Base-by-base conservation (phyloP, 2,888 invertebrate genomes). In the Lasioglossum oenotherae region DNA sequence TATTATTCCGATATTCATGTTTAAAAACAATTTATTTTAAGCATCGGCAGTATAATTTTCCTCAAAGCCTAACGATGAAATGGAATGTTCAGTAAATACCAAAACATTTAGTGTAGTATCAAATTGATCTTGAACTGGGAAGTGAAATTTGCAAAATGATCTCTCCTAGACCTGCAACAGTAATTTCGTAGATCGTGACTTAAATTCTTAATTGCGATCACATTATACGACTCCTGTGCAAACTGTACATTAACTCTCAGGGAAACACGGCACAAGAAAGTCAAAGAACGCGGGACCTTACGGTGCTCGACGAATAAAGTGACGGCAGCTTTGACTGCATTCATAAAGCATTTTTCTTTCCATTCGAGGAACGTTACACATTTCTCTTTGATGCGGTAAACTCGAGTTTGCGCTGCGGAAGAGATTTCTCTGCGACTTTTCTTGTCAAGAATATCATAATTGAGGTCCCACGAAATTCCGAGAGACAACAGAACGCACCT, bases 381-480 rank as follows among this genome's bases (percentile, higher is more conserved):
- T 69, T 69, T 69, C 35, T 69, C 67, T 69, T 69, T 69, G 67
- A 69, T 38, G 67, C 67, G 67, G 67, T 19, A 35, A 69, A 69
- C 35, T 69, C 23, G 67, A 69, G 67, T 69, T 69, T 69, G 67
- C 67, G 23, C 8, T 38, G 67, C 67, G 67, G 67, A 69, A 69
- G 23, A 23, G 67, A 38, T 69, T 69, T 69, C 35, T 69, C 35
- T 69, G 67, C 35, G 38, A 69, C 35, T 23, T 23, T 69, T 69
- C 23, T 35, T 69, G 64, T 3, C 35, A 69, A 38, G 67, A 69
- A 38, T 38, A 23, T 38, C 67, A 23, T 10, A 35, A 38, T 69
- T 38, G 38, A 35, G 38, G 35, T 69, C 67, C 67, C 67, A 69
- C 38, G 67, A 69, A 69, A 69, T 69, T 69, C 23, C 14, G 31